Percentiles rank a stretch among this genome's conserved stretches.
Conservation (phyloP, 2,888 invertebrate genomes). For the Pseudococcus jackbeardsleyi region DNA sequence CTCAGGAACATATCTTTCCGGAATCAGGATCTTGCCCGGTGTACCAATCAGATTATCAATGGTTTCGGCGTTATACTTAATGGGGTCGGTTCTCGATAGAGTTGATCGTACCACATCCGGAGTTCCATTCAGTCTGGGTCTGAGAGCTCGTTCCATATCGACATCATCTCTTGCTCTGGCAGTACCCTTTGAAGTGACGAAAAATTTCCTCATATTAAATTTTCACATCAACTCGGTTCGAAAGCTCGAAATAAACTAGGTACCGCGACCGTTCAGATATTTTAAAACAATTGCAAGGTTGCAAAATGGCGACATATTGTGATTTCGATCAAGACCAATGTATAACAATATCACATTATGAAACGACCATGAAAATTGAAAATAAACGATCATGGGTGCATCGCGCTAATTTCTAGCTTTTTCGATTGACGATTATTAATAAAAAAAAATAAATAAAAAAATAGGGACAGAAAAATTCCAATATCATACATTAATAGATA, state of each 20-base stretch:
- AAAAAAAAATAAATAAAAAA: too few relatives aligned
- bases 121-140: slow-evolving; percentile 79
- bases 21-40: slow-evolving; percentile 91
- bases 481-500: too few relatives aligned
- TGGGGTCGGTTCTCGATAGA: slow-evolving; percentile 73
- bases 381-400: background rate
- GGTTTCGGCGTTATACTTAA: slow-evolving; percentile 81
- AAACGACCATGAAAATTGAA: background rate
- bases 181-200: slow-evolving; percentile 69
- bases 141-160: slow-evolving; percentile 87
- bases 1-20: slow-evolving; percentile 92
- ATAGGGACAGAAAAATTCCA: too few relatives aligned
- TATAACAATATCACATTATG: slow-evolving; percentile 30
- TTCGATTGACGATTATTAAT: background rate
- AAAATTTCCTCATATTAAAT: slow-evolving; percentile 44
- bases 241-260: background rate
- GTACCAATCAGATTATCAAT: slow-evolving; percentile 89
- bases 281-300: slow-evolving; percentile 21
- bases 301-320: background rate
- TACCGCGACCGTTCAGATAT: background rate
- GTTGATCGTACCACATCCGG: slow-evolving; percentile 92
- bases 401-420: background rate
- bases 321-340: background rate
- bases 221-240: background rate
- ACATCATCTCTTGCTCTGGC: slow-evolving; percentile 84